Evolutionary conservation across 2,797 vertebrate species (phyloP), one percentile per base, ranked within the genome.

Genomic region (Semotilus atromaculatus): DNA sequence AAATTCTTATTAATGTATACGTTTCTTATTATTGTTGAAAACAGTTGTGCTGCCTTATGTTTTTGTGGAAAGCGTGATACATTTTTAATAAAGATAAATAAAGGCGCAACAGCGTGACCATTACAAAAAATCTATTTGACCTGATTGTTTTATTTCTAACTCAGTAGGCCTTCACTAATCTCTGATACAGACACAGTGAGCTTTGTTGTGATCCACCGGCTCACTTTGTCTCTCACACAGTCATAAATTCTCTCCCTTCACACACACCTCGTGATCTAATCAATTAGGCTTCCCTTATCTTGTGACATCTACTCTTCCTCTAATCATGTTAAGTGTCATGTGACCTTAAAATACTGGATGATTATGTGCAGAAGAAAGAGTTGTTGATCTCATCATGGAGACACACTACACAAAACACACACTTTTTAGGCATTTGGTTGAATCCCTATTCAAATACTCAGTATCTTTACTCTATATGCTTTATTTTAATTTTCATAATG

Each of bases 241-340:
- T 62, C 58, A 82, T 6, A 23, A 34, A 85, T 18, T 23, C 26
- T 40, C 29, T 48, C 53, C 68, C 83, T 83, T 43, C 40, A 80
- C 55, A 80, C 55, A 23, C 73, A 78, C 45, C 82, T 55, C 67
- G 89, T 82, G 76, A 85, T 81, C 79, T 92, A 93, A 94, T 91
- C 60, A 90, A 89, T 80, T 83, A 87, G 92, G 86, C 71, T 79
- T 51, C 48, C 21, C 21, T 81, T 0, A 77, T 92, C 94, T 84
- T 92, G 91, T 94, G 95, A 95, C 93, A 89, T 84, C 23, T 87
- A 90, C 66, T 78, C 89, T 88, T 81, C 81, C 68, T 88, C 55
- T 88, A 90, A 92, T 92, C 86, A 89, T 53, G 84, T 90, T 92
- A 86, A 62, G n/a, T 79, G 80, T 89, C 92, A 93, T 90, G 93